Percentiles rank a stretch among this genome's conserved stretches.
phyloP scores from a whole-genome alignment of 2,888 invertebrate species.

The Lysandra bellargus region DNA sequence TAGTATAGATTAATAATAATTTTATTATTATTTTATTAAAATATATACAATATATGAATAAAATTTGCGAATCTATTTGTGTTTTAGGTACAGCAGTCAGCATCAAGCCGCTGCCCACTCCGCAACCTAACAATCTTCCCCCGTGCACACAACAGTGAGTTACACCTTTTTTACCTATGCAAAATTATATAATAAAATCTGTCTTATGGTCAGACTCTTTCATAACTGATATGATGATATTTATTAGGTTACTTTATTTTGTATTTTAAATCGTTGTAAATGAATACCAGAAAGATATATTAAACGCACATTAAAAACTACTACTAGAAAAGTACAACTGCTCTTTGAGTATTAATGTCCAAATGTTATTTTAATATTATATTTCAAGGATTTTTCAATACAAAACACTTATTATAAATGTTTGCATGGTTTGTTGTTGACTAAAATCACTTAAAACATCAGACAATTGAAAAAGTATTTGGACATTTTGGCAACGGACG shows the following conservation, averaged over 20 bases:
- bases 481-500: conserved; percentile 80
- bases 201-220: not conserved
- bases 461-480: conserved; percentile 81
- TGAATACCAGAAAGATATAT: not conserved
- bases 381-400: conserved; percentile 33
- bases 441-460: conserved; percentile 51
- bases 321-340: no score
- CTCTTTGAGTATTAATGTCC: not conserved
- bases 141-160: conserved; percentile 73
- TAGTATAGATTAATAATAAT: no score
- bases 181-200: not conserved
- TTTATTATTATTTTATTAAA: no score
- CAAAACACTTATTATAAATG: conserved; percentile 62
- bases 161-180: not conserved
- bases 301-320: no score
- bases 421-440: conserved; percentile 76
- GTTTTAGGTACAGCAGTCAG: conserved; percentile 68
- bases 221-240: no score
- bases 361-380: not conserved
- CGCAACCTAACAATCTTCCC: conserved; percentile 58
- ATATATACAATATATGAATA: no score
- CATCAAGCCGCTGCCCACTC: conserved; percentile 61
- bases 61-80: not conserved
- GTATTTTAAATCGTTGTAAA: not conserved
- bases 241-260: not conserved